phyloP scores from a whole-genome alignment of 2,797 vertebrate species.

The Brachymystax lenok region DNA sequence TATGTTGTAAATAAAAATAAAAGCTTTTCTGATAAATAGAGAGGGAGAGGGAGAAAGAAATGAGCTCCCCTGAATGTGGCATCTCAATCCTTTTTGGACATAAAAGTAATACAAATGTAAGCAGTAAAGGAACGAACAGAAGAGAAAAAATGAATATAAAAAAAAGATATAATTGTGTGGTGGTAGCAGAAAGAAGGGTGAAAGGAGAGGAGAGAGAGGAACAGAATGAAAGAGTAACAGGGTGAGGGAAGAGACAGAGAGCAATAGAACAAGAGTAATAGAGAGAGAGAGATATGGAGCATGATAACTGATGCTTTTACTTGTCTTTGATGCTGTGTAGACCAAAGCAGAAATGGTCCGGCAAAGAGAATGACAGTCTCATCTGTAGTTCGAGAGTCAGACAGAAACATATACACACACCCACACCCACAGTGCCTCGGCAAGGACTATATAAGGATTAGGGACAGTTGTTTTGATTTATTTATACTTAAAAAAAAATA shows the following conservation, averaged over 20 bases:
- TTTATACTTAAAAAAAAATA: too few species aligned
- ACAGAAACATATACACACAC: not conserved
- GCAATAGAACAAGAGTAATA: constrained; percentile 2
- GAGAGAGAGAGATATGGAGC: constrained; percentile 22
- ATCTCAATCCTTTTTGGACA: constrained; percentile 14
- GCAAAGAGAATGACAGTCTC: constrained; percentile 1
- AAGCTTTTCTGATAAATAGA: not conserved
- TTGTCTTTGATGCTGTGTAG: constrained; percentile 29
- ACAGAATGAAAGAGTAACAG: too few species aligned
- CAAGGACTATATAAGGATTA: not conserved
- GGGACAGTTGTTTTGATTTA: too few species aligned
- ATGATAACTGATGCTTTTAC: constrained; percentile 18
- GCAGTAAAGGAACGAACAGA: not conserved
- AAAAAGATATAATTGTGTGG: not conserved
- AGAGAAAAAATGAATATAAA: not conserved
- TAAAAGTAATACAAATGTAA: constrained; percentile 36
- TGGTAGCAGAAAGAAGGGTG: not conserved
- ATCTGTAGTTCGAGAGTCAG: not conserved
- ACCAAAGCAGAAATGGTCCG: constrained; percentile 22
- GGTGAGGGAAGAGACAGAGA: not conserved
- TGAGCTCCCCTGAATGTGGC: constrained; percentile 12
- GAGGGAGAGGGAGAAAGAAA: constrained; percentile 2
- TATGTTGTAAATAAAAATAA: too few species aligned
- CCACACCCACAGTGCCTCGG: not conserved
- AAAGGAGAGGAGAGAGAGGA: too few species aligned